Evolutionary conservation across 23 tunicate genomes (phyloP).

Genomic region (Halocynthia roretzi): DNA sequence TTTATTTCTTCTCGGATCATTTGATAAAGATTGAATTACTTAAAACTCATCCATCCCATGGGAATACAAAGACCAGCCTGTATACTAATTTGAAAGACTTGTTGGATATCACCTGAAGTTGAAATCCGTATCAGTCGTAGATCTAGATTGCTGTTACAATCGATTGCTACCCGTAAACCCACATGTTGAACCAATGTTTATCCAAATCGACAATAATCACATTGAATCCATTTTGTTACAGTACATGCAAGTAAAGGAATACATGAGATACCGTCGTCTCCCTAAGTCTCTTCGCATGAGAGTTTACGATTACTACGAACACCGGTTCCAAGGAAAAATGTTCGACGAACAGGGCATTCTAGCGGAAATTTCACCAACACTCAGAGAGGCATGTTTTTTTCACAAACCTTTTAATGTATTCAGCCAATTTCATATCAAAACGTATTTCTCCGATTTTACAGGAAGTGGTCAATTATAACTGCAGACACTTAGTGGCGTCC

Average conservation of each 20-base stretch:
- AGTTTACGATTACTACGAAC: slow-evolving; percentile 92
- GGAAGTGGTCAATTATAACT: slow-evolving; percentile 93
- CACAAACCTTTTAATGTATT: background rate
- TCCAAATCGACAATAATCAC: no score
- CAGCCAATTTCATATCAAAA: background rate
- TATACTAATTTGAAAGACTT: no score
- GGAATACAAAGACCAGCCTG: no score
- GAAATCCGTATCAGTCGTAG: background rate
- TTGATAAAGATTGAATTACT: no score
- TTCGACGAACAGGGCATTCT: slow-evolving; percentile 94
- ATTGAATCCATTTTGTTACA: slow-evolving; percentile 11
- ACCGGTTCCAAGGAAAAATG: slow-evolving; percentile 97
- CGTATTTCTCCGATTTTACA: slow-evolving; percentile 1
- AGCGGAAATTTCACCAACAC: slow-evolving; percentile 58
- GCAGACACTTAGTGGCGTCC: slow-evolving; percentile 91
- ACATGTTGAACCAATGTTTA: no score
- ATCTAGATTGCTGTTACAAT: background rate
- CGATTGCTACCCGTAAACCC: background rate
- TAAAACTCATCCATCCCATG: no score
- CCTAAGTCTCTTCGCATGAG: slow-evolving; percentile 72
- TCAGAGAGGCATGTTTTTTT: slow-evolving; percentile 45
- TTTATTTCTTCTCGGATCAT: no score
- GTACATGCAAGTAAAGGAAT: slow-evolving; percentile 99
- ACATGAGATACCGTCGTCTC: slow-evolving; percentile 85
- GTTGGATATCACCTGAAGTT: no score